A percentile compares a stretch with the other conserved stretches of the same genome.
These are phyloP conservation scores for Clusia tigrina DNA, from an alignment of 2,888 invertebrate species.

Conservation along the genomic window DNA sequence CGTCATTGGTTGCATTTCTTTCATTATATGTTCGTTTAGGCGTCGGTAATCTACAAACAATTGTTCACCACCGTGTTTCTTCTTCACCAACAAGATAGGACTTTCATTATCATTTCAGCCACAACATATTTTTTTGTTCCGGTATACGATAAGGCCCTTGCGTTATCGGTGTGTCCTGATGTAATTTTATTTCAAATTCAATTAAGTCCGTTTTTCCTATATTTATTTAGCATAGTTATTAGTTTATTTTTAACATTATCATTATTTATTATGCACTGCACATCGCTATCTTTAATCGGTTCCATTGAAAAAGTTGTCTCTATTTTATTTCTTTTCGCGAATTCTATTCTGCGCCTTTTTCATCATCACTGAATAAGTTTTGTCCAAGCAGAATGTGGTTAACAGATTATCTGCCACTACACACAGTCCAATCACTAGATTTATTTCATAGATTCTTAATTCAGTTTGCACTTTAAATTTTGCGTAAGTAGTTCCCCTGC, in stretches of 20 bases:
- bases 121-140: slow-evolving; percentile 11
- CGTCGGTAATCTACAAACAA: slow-evolving; percentile 3
- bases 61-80: slow-evolving; percentile 7
- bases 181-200: neutral
- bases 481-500: neutral
- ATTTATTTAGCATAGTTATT: neutral
- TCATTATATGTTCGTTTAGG: slow-evolving; percentile 17
- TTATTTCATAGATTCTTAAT: neutral
- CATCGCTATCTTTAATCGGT: neutral
- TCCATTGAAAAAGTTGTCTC: neutral
- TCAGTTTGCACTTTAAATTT: neutral
- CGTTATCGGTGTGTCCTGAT: neutral
- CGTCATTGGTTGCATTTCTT: slow-evolving; percentile 30
- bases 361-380: neutral
- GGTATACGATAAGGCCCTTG: slow-evolving; percentile 13
- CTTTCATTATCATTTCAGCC: slow-evolving; percentile 12
- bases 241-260: neutral
- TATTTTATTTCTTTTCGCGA: neutral
- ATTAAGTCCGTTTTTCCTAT: neutral
- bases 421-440: neutral
- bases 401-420: neutral
- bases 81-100: slow-evolving; percentile 6
- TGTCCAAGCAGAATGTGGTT: neutral
- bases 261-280: too few species aligned
- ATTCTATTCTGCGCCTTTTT: neutral